Percentiles rank a stretch among this genome's conserved stretches.
Evolutionary conservation across 2,888 invertebrate genomes (phyloP).

Genomic region (Agelastica alni): DNA sequence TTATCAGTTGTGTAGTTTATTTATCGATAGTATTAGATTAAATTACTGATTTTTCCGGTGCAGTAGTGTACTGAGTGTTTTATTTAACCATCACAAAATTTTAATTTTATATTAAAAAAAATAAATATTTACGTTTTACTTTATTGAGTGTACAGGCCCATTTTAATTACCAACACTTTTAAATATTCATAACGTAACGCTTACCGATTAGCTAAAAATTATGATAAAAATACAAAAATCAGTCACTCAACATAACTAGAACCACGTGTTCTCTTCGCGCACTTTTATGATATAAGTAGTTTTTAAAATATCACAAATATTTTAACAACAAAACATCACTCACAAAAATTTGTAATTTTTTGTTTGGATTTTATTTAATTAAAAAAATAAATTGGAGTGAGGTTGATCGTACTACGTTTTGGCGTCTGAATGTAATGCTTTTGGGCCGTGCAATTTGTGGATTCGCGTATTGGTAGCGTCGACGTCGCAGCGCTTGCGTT

Average conservation of each 20-base stretch:
- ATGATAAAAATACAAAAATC: constrained; percentile 5
- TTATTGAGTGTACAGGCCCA: no score
- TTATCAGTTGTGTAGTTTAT: no score
- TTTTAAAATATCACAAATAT: not conserved
- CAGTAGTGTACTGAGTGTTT: no score
- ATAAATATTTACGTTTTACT: no score
- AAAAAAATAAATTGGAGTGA: not conserved
- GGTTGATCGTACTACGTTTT: constrained; percentile 25
- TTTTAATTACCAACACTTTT: no score
- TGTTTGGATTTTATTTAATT: no score
- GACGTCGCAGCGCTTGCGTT: constrained; percentile 36
- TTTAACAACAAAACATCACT: constrained; percentile 11
- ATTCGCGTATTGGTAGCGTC: constrained; percentile 21
- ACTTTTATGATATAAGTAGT: constrained; percentile 14
- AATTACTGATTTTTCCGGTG: no score
- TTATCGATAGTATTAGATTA: no score
- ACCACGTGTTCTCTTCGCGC: constrained; percentile 25
- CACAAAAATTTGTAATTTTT: no score
- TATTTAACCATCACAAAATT: no score
- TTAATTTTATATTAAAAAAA: no score
- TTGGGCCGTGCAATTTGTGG: constrained; percentile 23
- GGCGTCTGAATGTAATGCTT: constrained; percentile 20
- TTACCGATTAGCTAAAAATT: constrained; percentile 3
- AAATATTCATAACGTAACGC: not conserved
- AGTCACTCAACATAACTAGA: constrained; percentile 18